phyloP scores from a whole-genome alignment of 2,113 vertebrate genomes.

The Mesoclemmys tuberculata region DNA sequence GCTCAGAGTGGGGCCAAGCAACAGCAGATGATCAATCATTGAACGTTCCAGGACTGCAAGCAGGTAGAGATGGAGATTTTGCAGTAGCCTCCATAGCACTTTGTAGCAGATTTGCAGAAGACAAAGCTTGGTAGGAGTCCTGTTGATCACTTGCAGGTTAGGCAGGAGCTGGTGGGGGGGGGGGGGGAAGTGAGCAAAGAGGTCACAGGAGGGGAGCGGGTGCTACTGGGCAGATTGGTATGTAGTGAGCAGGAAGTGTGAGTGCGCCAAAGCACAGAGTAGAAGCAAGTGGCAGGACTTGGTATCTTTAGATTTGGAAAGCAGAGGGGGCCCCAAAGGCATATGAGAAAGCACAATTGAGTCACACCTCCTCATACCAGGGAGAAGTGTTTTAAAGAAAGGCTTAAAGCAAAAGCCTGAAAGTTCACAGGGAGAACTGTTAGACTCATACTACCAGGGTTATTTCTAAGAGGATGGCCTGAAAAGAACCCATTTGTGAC shows the following conservation, averaged over 20 bases:
- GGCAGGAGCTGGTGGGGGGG: accelerated
- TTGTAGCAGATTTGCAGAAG: accelerated
- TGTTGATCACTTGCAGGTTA: neutral
- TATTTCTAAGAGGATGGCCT: neutral
- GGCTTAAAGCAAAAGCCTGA: accelerated
- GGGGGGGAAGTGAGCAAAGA: neutral
- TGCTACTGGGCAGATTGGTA: neutral
- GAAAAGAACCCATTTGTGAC: neutral
- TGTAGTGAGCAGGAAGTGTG: neutral
- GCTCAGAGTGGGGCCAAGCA: accelerated
- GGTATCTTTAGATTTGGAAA: neutral
- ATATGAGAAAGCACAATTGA: neutral
- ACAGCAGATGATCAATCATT: accelerated
- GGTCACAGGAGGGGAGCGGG: neutral
- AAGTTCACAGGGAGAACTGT: neutral
- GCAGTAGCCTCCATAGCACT: accelerated
- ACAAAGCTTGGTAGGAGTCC: accelerated
- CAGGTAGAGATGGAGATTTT: neutral
- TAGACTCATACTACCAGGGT: neutral
- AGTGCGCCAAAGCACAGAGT: neutral
- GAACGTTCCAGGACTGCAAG: neutral
- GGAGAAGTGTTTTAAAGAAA: neutral
- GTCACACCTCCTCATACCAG: neutral
- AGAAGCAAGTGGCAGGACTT: neutral
- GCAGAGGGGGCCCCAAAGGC: neutral